A percentile compares a stretch with the other conserved stretches of the same genome.
These are phyloP conservation scores for Scylla paramamosain DNA, from an alignment of 1,140 invertebrate genomes.

Conservation along the genomic window DNA sequence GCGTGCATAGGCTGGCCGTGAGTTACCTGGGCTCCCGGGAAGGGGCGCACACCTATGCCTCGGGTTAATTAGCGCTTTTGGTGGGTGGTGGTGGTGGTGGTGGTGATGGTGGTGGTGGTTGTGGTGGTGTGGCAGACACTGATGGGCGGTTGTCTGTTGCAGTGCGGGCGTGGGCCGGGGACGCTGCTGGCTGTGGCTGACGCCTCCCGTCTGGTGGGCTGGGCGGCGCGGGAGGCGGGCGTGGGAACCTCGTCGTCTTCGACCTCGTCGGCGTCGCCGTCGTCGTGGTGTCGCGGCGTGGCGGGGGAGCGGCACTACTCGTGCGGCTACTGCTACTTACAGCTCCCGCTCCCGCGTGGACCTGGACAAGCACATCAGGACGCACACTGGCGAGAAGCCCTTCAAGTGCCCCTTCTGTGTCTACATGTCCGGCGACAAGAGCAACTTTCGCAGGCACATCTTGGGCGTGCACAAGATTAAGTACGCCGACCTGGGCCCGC, in stretches of 20 bases:
- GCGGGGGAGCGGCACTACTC: slow-evolving; percentile 64
- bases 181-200: slow-evolving; percentile 15
- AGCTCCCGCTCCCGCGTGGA: slow-evolving; percentile 85
- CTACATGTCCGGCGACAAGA: slow-evolving; percentile 96
- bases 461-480: slow-evolving; percentile 99
- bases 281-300: neutral
- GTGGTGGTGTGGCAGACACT: slow-evolving; percentile 41
- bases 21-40: neutral
- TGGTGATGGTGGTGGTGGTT: slow-evolving; percentile 27
- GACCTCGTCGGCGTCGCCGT: neutral
- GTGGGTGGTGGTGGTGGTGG: slow-evolving; percentile 44
- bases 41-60: neutral
- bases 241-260: slow-evolving; percentile 34
- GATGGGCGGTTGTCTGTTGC: slow-evolving; percentile 73
- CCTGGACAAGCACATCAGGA: slow-evolving; percentile 95
- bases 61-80: neutral
- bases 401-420: slow-evolving; percentile 97
- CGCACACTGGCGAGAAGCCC: slow-evolving; percentile 97
- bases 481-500: slow-evolving; percentile 65
- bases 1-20: neutral
- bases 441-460: slow-evolving; percentile 96
- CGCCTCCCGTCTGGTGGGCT: slow-evolving; percentile 78
- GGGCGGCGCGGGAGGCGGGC: slow-evolving; percentile 31
- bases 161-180: slow-evolving; percentile 58
- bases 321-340: slow-evolving; percentile 78